Percentiles rank a stretch among this genome's conserved stretches.
These are phyloP conservation scores for Nemurella pictetii DNA, from an alignment of 2,888 invertebrate genomes.

Conservation along the genomic window DNA sequence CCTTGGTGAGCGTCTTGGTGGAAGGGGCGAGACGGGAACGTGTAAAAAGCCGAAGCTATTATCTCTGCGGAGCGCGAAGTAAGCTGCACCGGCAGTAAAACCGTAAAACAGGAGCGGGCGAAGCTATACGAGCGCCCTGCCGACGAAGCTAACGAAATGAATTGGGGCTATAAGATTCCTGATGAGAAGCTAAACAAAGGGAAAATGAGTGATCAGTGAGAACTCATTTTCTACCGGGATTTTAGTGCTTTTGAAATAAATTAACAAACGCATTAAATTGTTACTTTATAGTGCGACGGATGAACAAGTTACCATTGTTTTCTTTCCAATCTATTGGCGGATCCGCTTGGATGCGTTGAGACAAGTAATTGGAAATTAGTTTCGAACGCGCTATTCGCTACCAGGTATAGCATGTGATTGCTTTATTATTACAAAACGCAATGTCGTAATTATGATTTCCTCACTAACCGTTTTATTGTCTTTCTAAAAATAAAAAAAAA, in stretches of 20 bases:
- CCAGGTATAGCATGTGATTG: not conserved
- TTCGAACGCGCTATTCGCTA: not conserved
- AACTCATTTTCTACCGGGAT: constrained; percentile 22
- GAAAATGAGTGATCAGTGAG: constrained; percentile 34
- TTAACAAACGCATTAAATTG: constrained; percentile 33
- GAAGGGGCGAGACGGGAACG: not conserved
- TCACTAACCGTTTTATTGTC: not conserved
- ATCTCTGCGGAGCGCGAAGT: not conserved
- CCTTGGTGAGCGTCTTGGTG: too few relatives aligned
- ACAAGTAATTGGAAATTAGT: not conserved
- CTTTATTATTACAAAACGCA: not conserved
- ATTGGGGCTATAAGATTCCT: not conserved
- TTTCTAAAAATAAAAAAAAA: not conserved
- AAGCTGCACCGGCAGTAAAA: not conserved
- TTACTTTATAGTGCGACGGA: not conserved
- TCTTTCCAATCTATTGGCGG: not conserved
- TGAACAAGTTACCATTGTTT: not conserved
- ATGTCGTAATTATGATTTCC: not conserved
- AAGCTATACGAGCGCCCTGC: not conserved
- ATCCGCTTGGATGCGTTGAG: not conserved
- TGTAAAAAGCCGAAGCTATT: not conserved
- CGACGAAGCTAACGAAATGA: not conserved
- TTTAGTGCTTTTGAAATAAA: constrained; percentile 22
- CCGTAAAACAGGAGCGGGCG: not conserved
- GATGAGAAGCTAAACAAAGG: constrained; percentile 16